phyloP scores from a whole-genome alignment of 2,797 vertebrate genomes.

The Cetoscarus ocellatus region DNA sequence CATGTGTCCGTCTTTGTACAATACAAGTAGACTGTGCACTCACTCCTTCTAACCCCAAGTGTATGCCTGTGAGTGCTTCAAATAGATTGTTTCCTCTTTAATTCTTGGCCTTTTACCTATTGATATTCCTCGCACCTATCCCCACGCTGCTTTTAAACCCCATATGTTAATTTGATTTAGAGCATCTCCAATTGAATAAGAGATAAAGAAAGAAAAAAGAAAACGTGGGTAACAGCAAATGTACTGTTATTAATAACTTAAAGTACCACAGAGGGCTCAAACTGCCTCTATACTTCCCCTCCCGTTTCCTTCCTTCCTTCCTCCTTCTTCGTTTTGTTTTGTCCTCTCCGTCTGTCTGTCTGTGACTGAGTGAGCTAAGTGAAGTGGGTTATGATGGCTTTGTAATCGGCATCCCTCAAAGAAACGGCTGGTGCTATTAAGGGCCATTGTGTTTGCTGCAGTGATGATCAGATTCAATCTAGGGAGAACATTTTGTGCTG shows the following conservation, averaged over 20 bases:
- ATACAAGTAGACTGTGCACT: constrained; percentile 34
- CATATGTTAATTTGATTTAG: constrained; percentile 85
- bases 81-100: constrained; percentile 70
- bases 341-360: constrained; percentile 64
- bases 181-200: constrained; percentile 79
- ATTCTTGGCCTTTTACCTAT: constrained; percentile 69
- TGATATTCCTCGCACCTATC: constrained; percentile 76
- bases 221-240: constrained; percentile 58
- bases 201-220: constrained; percentile 51
- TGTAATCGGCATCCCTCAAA: constrained; percentile 86
- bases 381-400: constrained; percentile 83
- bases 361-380: constrained; percentile 81
- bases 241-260: constrained; percentile 74
- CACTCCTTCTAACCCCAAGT: constrained; percentile 33
- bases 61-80: constrained; percentile 52
- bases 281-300: constrained; percentile 39
- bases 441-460: constrained; percentile 84
- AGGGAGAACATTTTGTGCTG: constrained; percentile 79
- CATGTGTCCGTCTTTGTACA: constrained; percentile 34
- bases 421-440: constrained; percentile 84
- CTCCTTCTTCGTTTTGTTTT: constrained; percentile 71
- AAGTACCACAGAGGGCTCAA: constrained; percentile 65
- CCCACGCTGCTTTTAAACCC: constrained; percentile 75
- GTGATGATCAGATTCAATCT: constrained; percentile 85
- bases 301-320: constrained; percentile 18